These are phyloP conservation scores for Etheostoma spectabile DNA, from an alignment of 2,113 vertebrate genomes.

Conservation along the genomic window DNA sequence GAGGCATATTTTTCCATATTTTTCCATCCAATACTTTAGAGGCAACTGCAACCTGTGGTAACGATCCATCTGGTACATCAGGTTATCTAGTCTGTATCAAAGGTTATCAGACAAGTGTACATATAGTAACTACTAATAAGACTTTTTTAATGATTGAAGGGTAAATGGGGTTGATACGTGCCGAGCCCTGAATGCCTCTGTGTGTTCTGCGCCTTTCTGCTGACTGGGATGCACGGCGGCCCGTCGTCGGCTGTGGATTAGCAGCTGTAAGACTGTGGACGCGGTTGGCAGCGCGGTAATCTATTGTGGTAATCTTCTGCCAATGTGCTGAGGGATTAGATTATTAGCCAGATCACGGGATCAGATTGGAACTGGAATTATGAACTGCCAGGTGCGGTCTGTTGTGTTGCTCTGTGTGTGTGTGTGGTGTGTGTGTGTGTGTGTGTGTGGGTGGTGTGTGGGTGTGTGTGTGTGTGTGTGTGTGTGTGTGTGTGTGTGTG, in stretches of 20 bases:
- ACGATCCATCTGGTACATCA: too few species aligned
- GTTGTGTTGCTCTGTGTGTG: constrained; percentile 32
- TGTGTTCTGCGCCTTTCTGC: neutral
- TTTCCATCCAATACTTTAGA: too few species aligned
- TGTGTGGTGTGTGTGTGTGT: constrained; percentile 17
- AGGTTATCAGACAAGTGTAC: neutral
- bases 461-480: constrained; percentile 30
- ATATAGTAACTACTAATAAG: neutral
- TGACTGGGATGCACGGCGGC: constrained; percentile 12
- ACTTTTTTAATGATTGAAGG: neutral
- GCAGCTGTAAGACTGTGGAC: constrained; percentile 29
- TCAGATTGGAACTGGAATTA: constrained; percentile 65
- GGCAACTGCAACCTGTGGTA: too few species aligned
- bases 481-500: constrained; percentile 17
- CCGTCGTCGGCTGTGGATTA: constrained; percentile 63
- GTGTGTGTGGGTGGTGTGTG: constrained; percentile 19
- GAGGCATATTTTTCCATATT: too few species aligned
- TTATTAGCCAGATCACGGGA: constrained; percentile 77
- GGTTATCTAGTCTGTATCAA: neutral
- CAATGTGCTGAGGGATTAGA: constrained; percentile 70
- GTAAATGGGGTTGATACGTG: neutral
- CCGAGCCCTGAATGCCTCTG: neutral
- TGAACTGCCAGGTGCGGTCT: constrained; percentile 66
- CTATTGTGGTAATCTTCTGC: constrained; percentile 76
- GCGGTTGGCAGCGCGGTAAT: constrained; percentile 58